A percentile compares a stretch with the other conserved stretches of the same genome.
Conservation (phyloP, 2,113 vertebrate genomes). For the Nothoprocta perdicaria region DNA sequence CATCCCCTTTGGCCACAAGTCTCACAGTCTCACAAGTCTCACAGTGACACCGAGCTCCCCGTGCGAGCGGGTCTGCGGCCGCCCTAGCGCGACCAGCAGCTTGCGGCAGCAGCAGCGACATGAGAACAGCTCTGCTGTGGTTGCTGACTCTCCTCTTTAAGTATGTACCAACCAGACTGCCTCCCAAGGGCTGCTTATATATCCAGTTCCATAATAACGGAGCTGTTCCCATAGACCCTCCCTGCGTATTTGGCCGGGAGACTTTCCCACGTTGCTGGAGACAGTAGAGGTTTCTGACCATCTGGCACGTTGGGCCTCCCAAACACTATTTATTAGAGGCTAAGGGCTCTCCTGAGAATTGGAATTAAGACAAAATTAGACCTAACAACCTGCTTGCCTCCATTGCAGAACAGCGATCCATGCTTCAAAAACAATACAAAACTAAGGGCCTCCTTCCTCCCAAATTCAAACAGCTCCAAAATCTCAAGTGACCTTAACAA, state of each 20-base stretch:
- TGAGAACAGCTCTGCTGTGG: background rate
- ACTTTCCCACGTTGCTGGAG: conserved; percentile 52
- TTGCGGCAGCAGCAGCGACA: background rate
- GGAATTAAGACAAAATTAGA: conserved; percentile 55
- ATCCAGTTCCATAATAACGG: background rate
- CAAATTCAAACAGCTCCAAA: background rate
- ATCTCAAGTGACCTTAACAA: background rate
- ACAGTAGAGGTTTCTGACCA: background rate
- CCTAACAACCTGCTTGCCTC: background rate
- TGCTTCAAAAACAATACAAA: background rate
- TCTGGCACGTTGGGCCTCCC: background rate
- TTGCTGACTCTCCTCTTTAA: background rate
- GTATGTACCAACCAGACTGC: background rate
- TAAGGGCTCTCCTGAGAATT: conserved; percentile 15
- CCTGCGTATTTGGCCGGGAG: background rate
- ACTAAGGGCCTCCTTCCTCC: background rate
- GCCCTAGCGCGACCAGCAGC: background rate
- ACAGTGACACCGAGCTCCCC: background rate
- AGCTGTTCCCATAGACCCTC: conserved; percentile 8
- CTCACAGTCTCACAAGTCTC: background rate
- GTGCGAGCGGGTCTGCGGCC: no score
- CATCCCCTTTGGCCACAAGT: background rate
- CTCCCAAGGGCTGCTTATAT: conserved; percentile 22
- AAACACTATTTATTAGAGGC: conserved; percentile 9
- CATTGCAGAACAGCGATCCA: conserved; percentile 3